These are phyloP conservation scores for Drosophila mercatorum DNA, from an alignment of 2,888 invertebrate species.

Conservation along the genomic window DNA sequence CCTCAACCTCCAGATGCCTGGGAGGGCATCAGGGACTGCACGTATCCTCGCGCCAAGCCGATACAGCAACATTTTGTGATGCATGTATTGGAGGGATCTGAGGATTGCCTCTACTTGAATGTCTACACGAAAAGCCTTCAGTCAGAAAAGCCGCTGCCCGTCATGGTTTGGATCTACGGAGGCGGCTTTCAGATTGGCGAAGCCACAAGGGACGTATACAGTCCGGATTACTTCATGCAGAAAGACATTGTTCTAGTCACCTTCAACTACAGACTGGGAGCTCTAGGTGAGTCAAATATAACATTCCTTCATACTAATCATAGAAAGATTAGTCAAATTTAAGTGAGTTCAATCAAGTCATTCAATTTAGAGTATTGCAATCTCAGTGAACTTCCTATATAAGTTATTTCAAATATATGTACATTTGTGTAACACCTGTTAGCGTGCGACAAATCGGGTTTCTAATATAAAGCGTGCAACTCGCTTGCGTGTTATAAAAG, in stretches of 20 bases:
- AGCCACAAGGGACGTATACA: slow-evolving; percentile 76
- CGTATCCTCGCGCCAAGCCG: slow-evolving; percentile 73
- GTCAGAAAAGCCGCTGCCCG: slow-evolving; percentile 70
- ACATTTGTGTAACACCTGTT: background rate
- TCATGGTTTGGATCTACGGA: slow-evolving; percentile 85
- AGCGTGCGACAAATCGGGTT: background rate
- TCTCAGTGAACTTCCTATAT: background rate
- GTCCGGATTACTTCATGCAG: slow-evolving; percentile 84
- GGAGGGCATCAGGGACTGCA: slow-evolving; percentile 84
- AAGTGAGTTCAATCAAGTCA: background rate
- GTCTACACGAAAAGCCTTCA: slow-evolving; percentile 80
- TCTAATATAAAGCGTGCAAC: background rate
- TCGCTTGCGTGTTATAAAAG: background rate
- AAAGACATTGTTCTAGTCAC: slow-evolving; percentile 85
- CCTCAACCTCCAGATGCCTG: slow-evolving; percentile 83
- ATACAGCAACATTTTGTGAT: slow-evolving; percentile 75
- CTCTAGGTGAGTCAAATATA: slow-evolving; percentile 74
- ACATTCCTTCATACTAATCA: background rate
- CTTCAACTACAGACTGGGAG: slow-evolving; percentile 85
- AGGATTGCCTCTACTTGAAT: slow-evolving; percentile 86
- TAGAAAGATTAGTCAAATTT: background rate
- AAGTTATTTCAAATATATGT: background rate
- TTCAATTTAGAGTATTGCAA: background rate
- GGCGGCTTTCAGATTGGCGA: slow-evolving; percentile 85
- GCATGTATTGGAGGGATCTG: slow-evolving; percentile 83